phyloP scores from a whole-genome alignment of 2,113 vertebrate species.

The Mustelus asterias region DNA sequence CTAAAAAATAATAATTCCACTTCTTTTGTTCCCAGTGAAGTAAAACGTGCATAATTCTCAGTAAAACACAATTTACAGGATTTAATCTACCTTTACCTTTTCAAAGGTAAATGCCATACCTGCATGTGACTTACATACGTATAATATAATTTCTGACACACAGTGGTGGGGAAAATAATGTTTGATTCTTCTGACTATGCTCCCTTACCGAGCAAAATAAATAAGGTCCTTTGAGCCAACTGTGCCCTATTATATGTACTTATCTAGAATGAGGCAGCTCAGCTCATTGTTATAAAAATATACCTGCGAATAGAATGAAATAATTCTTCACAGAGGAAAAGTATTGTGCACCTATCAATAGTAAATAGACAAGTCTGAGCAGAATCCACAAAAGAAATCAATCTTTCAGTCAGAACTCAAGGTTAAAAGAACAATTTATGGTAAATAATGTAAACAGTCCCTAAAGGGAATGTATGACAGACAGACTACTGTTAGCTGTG shows the following conservation, averaged over 20 bases:
- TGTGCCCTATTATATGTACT: background rate
- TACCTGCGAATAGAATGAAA: background rate
- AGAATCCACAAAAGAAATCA: background rate
- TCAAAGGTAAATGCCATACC: too few relatives aligned
- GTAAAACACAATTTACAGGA: background rate
- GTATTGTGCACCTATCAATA: background rate
- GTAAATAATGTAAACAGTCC: background rate
- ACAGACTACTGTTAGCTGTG: background rate
- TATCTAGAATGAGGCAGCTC: background rate
- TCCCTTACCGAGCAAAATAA: background rate
- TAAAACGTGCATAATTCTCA: background rate
- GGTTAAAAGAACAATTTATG: background rate
- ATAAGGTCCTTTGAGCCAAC: background rate
- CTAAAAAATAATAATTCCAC: too few relatives aligned
- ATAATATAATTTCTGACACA: too few relatives aligned
- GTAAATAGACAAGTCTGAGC: background rate
- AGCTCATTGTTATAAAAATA: background rate
- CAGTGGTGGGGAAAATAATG: background rate
- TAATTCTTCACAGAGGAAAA: background rate
- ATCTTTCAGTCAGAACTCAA: background rate
- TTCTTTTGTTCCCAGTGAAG: background rate
- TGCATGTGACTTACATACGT: too few relatives aligned
- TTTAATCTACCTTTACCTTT: too few relatives aligned
- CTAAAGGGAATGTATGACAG: background rate
- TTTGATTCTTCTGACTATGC: background rate